These are phyloP conservation scores for Drosophila greeni DNA, from an alignment of 2,888 invertebrate species.

Conservation along the genomic window DNA sequence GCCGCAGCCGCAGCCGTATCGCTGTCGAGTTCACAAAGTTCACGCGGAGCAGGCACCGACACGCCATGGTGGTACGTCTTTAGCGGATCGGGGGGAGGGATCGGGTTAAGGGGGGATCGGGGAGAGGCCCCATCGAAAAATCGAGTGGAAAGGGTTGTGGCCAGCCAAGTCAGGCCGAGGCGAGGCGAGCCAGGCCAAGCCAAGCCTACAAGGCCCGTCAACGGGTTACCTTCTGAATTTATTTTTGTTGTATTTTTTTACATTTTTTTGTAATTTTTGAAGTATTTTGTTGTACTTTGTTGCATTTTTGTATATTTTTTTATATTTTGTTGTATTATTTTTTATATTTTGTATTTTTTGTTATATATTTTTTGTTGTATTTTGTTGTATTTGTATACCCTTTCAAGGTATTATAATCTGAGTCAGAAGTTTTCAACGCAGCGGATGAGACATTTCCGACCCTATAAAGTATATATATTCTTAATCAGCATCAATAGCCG, in stretches of 20 bases:
- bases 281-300: neutral
- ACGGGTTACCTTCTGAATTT: conserved; percentile 17
- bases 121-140: neutral
- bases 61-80: conserved; percentile 41
- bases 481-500: no score
- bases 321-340: neutral
- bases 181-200: no score
- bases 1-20: conserved; percentile 53
- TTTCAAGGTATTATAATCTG: no score
- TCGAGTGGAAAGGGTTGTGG: conserved; percentile 2
- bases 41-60: conserved; percentile 43
- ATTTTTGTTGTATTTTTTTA: neutral
- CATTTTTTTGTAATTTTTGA: neutral
- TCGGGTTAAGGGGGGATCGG: neutral
- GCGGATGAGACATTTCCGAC: no score
- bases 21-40: conserved; percentile 54
- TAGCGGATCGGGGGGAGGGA: conserved; percentile 11
- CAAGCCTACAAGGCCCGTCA: conserved; percentile 17
- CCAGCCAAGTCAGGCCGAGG: neutral
- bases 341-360: conserved; percentile 2
- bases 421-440: no score
- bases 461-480: no score
- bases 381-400: neutral
- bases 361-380: no score
- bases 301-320: neutral